phyloP scores from a whole-genome alignment of 2,888 invertebrate species.

The Acanthosoma haemorrhoidale region DNA sequence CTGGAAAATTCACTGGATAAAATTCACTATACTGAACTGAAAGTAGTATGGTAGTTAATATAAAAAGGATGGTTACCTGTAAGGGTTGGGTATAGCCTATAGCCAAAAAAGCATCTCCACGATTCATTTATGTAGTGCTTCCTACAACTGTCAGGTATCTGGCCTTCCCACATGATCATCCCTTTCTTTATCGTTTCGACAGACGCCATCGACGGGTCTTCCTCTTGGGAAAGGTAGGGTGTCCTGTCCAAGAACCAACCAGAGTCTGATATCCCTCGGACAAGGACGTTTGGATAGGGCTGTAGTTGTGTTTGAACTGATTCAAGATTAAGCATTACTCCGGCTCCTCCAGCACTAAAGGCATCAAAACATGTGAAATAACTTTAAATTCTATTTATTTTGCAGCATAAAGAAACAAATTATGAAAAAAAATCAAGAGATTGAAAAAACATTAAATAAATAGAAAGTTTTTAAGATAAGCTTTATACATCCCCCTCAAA shows the following conservation, averaged over 20 bases:
- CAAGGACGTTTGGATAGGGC: conserved; percentile 57
- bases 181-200: conserved; percentile 66
- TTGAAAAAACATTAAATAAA: too few relatives aligned
- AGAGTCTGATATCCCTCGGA: conserved; percentile 83
- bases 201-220: conserved; percentile 52
- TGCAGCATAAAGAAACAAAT: not conserved
- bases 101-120: conserved; percentile 91
- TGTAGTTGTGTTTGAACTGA: conserved; percentile 67
- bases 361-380: not conserved
- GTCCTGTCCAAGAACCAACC: conserved; percentile 92
- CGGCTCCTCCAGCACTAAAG: conserved; percentile 86
- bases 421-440: too few relatives aligned
- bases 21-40: not conserved
- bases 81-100: conserved; percentile 76
- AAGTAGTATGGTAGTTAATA: not conserved
- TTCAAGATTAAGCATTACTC: conserved; percentile 89
- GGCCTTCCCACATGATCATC: conserved; percentile 72
- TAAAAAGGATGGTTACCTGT: conserved; percentile 53
- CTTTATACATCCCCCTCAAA: too few relatives aligned
- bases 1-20: conserved; percentile 48
- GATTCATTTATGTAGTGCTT: conserved; percentile 64
- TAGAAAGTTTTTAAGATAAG: too few relatives aligned
- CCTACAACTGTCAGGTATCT: conserved; percentile 71
- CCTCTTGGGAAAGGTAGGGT: conserved; percentile 59
- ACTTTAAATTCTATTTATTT: not conserved